Evolutionary conservation across 2,797 vertebrate genomes (phyloP), one percentile per base, ranked within the genome.

Genomic region (Poecilia wingei): DNA sequence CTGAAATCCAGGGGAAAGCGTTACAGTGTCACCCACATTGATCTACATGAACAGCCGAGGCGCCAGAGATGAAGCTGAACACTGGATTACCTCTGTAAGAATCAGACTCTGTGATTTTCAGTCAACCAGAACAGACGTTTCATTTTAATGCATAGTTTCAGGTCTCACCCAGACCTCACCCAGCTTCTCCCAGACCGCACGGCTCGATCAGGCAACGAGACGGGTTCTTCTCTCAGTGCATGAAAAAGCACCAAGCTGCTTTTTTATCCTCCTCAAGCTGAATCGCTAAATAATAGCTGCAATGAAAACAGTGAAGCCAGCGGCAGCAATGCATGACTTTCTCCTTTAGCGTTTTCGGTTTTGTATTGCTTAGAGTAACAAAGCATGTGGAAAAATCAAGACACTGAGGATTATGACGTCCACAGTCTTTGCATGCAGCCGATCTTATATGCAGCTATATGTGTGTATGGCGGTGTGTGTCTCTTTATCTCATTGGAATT

Each of bases 401-500:
- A 8, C 18, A 33, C 33, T 51, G 6, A 68, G 28, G 1, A 70
- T 20, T 80, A 36, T 76, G 43, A 9, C 10, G 9, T 53, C 25
- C 7, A 28, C 75, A 61, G 12, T 4, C 46, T 36, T 31, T 2
- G 31, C 16, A 46, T 74, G 64, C 74, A 73, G 77, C 28, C n/a
- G 16, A 31, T 43, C 20, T 47, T 31, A 16, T 78, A 61, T 55
- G 8, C 25, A 45, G 41, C 22, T 74, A n/a, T 64, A 57, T 79
- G 31, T 80, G 59, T 86, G 73, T 75, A 76, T 76, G 85, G 78
- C n/a, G 4, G 64, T 74, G 79, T 76, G 75, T 77, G 80, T 86
- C 84, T 83, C 87, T 92, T 94, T 95, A 96, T 96, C 94, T 93
- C 39, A 78, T 86, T 96, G 95, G 95, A 96, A 93, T 96, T 96